phyloP scores from a whole-genome alignment of 2,113 vertebrate genomes.

The Caloenas nicobarica region DNA sequence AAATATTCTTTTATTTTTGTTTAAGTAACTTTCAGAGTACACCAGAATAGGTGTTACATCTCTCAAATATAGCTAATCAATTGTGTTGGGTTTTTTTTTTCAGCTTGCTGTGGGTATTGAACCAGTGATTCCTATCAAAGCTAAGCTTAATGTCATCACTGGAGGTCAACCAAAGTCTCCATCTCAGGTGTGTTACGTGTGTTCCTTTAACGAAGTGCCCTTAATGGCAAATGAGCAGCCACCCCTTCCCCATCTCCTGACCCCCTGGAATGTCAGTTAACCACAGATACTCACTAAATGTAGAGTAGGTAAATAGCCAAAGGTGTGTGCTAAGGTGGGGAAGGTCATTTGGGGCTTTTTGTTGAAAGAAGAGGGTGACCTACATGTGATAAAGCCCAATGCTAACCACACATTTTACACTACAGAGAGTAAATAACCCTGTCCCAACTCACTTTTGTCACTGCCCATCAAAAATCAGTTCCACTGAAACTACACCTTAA shows the following conservation, averaged over 20 bases:
- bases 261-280: neutral
- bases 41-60: neutral
- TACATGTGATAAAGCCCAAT: neutral
- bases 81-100: neutral
- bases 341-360: neutral
- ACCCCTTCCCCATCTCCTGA: neutral
- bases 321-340: neutral
- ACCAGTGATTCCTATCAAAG: neutral
- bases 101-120: neutral
- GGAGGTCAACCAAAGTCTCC: neutral
- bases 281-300: neutral
- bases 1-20: neutral
- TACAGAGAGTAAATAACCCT: neutral
- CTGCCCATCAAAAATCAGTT: neutral
- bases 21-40: neutral
- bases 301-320: neutral
- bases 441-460: neutral
- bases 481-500: neutral
- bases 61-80: neutral
- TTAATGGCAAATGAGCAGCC: neutral
- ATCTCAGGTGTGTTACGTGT: neutral
- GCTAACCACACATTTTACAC: neutral
- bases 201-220: neutral
- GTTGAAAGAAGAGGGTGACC: neutral
- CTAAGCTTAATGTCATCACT: neutral